These are phyloP conservation scores for Ectobius pallidus DNA, from an alignment of 2,888 invertebrate species.

Conservation along the genomic window DNA sequence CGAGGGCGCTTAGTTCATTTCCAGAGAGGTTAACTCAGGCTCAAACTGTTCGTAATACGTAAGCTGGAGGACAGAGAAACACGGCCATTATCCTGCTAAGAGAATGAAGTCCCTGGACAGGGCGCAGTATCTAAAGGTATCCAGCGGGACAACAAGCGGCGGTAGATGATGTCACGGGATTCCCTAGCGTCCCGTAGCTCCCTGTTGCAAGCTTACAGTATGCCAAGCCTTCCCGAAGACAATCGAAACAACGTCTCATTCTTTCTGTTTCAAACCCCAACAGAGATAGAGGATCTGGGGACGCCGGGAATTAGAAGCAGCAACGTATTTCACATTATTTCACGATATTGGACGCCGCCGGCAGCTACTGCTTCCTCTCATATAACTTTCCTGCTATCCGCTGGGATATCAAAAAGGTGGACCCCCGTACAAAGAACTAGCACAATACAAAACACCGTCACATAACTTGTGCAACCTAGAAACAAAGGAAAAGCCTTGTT, in stretches of 20 bases:
- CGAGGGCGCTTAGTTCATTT: neutral
- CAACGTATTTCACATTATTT: slow-evolving; percentile 41
- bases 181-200: slow-evolving; percentile 39
- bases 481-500: neutral
- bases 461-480: slow-evolving; percentile 4
- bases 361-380: slow-evolving; percentile 19
- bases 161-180: slow-evolving; percentile 27
- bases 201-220: slow-evolving; percentile 31
- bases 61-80: neutral
- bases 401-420: slow-evolving; percentile 33
- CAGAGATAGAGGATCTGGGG: slow-evolving; percentile 26
- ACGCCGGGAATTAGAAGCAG: slow-evolving; percentile 36
- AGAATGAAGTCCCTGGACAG: slow-evolving; percentile 20
- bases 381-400: slow-evolving; percentile 35
- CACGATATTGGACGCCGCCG: slow-evolving; percentile 37
- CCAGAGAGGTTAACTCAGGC: neutral
- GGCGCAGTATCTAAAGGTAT: neutral
- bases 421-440: slow-evolving; percentile 20
- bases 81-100: slow-evolving; percentile 4
- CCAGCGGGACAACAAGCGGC: neutral
- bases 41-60: neutral
- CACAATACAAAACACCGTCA: slow-evolving; percentile 20
- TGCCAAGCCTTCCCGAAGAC: slow-evolving; percentile 21
- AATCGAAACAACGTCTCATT: slow-evolving; percentile 40
- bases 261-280: slow-evolving; percentile 41